Conservation (phyloP, 2,888 invertebrate species). For the Taphrorychus bicolor region DNA sequence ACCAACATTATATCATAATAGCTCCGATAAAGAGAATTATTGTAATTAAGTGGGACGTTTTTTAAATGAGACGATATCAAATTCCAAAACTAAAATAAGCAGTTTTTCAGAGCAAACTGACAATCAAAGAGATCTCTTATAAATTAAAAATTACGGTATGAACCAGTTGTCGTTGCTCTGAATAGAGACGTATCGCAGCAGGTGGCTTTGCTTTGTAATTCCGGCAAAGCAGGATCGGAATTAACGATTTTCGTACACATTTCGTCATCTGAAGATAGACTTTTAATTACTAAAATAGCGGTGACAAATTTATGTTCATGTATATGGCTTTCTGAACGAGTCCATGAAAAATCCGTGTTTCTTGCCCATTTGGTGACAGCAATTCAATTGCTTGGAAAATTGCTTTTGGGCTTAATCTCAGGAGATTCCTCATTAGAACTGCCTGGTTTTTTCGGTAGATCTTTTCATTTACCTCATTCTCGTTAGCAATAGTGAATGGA, state of each 20-base stretch:
- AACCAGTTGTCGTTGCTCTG: not conserved
- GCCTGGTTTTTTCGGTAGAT: not conserved
- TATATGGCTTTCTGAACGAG: not conserved
- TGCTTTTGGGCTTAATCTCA: slow-evolving; percentile 34
- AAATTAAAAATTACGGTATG: slow-evolving; percentile 5
- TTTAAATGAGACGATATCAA: not conserved
- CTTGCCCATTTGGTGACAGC: slow-evolving; percentile 18
- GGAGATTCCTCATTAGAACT: slow-evolving; percentile 14
- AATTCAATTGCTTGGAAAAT: slow-evolving; percentile 33
- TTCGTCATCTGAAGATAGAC: not conserved
- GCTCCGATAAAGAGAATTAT: not conserved
- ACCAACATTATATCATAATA: not conserved
- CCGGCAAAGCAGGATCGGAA: not conserved
- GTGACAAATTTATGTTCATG: too few species aligned
- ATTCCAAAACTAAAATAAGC: not conserved
- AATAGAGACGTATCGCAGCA: not conserved
- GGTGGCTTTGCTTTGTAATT: not conserved
- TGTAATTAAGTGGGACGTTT: not conserved
- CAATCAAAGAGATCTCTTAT: slow-evolving; percentile 17
- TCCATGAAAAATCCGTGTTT: slow-evolving; percentile 15
- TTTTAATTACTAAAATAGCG: not conserved
- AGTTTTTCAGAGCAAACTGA: not conserved
- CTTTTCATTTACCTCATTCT: too few species aligned
- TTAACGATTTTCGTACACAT: not conserved
- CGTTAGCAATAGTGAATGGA: too few species aligned